Percentiles rank a stretch among this genome's conserved stretches.
Conservation (phyloP, 2,888 invertebrate species). For the Anorthoa munda region DNA sequence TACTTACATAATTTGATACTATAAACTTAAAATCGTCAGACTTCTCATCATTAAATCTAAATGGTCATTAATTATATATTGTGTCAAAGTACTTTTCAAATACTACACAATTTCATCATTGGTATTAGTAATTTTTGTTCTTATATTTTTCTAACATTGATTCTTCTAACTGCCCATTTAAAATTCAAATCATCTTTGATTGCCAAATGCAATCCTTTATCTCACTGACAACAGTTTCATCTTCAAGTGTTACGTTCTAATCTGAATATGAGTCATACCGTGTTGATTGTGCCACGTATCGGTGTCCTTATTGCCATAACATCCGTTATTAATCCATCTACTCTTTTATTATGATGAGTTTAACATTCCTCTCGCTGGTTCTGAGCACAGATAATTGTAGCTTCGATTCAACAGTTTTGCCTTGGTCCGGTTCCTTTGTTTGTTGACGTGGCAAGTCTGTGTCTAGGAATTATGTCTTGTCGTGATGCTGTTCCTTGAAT, state of each 20-base stretch:
- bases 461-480: slow-evolving; percentile 13
- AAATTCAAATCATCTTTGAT: background rate
- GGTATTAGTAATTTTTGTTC: too few species aligned
- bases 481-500: slow-evolving; percentile 2
- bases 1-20: too few species aligned
- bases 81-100: background rate
- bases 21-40: too few species aligned
- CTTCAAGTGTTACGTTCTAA: slow-evolving; percentile 30
- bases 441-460: slow-evolving; percentile 8
- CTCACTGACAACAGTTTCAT: background rate
- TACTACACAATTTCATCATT: too few species aligned
- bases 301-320: slow-evolving; percentile 54
- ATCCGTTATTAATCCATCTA: slow-evolving; percentile 59
- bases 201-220: background rate
- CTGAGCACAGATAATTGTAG: slow-evolving; percentile 45
- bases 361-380: slow-evolving; percentile 54
- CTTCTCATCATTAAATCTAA: too few species aligned
- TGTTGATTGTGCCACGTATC: slow-evolving; percentile 46
- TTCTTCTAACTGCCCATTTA: background rate
- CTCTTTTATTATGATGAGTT: slow-evolving; percentile 67
- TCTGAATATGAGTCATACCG: slow-evolving; percentile 45
- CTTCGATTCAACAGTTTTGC: slow-evolving; percentile 35
- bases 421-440: slow-evolving; percentile 37
- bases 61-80: too few species aligned
- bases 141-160: background rate